Evolutionary conservation across 92 coral and sea anemone genomes (phyloP).

Genomic region (Heteractis magnifica): DNA sequence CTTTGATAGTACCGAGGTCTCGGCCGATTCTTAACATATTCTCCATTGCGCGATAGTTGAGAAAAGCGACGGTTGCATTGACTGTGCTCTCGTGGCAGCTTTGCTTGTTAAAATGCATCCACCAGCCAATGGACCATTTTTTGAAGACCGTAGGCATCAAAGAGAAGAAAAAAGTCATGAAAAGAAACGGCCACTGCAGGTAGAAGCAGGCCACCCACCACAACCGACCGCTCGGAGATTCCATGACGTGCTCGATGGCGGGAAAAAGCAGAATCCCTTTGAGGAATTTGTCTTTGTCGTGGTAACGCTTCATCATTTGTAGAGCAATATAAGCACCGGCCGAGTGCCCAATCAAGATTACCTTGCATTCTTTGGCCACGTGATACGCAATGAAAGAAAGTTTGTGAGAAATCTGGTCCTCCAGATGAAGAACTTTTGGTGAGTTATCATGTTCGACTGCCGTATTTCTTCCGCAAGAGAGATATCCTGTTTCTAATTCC

Average conservation of each 20-base stretch:
- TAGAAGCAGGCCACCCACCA: slow-evolving; percentile 82
- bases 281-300: slow-evolving; percentile 69
- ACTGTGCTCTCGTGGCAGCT: slow-evolving; percentile 59
- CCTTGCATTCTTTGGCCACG: slow-evolving; percentile 64
- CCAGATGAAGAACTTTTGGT: slow-evolving; percentile 52
- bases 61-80: slow-evolving; percentile 69
- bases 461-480: slow-evolving; percentile 44
- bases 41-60: slow-evolving; percentile 68
- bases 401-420: slow-evolving; percentile 92
- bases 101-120: slow-evolving; percentile 77
- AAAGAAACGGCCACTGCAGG: slow-evolving; percentile 86
- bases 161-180: slow-evolving; percentile 75
- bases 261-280: slow-evolving; percentile 90
- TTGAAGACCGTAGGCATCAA: slow-evolving; percentile 68
- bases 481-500: slow-evolving; percentile 43
- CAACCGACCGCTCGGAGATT: slow-evolving; percentile 92
- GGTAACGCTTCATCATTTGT: slow-evolving; percentile 85
- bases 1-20: slow-evolving; percentile 64
- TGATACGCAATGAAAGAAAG: slow-evolving; percentile 84
- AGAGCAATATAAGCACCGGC: slow-evolving; percentile 85
- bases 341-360: slow-evolving; percentile 87
- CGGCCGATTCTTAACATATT: slow-evolving; percentile 81
- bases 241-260: slow-evolving; percentile 88
- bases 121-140: slow-evolving; percentile 84
- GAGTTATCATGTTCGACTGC: slow-evolving; percentile 47